phyloP scores from a whole-genome alignment of 92 coral and sea anemone species.

The Phymanthus crucifer region DNA sequence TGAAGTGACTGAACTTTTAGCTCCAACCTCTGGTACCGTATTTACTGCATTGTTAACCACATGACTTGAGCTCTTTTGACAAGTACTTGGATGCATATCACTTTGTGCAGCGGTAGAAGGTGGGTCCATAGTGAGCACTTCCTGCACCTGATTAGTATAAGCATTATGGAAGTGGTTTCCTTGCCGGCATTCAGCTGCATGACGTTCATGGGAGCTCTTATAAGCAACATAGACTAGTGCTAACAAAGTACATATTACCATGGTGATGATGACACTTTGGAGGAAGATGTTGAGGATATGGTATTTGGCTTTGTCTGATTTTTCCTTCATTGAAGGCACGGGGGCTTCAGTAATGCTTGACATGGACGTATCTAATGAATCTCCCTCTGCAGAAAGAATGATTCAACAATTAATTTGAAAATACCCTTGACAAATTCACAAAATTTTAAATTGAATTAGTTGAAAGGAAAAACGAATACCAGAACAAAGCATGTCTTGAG shows the following conservation, averaged over 20 bases:
- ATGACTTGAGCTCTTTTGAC: neutral
- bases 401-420: too few relatives aligned
- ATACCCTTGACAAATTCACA: too few relatives aligned
- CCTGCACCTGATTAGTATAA: constrained; percentile 6
- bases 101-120: neutral
- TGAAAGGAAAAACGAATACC: too few relatives aligned
- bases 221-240: constrained; percentile 12
- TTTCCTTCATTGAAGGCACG: constrained; percentile 10
- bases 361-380: neutral
- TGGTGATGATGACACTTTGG: constrained; percentile 17
- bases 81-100: neutral
- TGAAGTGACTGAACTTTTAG: too few relatives aligned
- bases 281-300: constrained; percentile 10
- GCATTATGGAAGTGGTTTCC: constrained; percentile 10
- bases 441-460: too few relatives aligned
- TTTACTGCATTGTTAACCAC: neutral
- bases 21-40: neutral
- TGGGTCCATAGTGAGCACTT: neutral
- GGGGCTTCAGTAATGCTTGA: neutral
- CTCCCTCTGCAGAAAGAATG: neutral
- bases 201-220: constrained; percentile 13
- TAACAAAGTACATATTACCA: constrained; percentile 14
- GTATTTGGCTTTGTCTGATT: neutral
- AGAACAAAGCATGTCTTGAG: too few relatives aligned
- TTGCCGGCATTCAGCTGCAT: constrained; percentile 3